Evolutionary conservation across 2,888 invertebrate genomes (phyloP), one percentile per base, ranked within the genome.

Genomic region (Sinodicranocentrus sp.): DNA sequence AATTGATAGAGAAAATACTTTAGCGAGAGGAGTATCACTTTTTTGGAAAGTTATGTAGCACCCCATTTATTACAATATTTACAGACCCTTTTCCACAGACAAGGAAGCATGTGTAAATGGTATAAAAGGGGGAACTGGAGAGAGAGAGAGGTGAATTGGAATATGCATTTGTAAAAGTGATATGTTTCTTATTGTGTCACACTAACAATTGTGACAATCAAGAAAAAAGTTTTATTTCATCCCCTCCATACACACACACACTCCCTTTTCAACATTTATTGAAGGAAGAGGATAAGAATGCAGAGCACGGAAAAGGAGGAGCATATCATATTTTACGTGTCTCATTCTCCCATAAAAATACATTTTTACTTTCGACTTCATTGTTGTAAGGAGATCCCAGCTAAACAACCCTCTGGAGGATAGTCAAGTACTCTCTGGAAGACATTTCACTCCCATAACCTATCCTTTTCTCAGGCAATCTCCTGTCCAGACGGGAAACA

Each of bases 301-400:
- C 68, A 59, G 77, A 77, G 77, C 77, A 77, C 77, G 77, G 54
- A 77, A 77, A 68, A 59, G 77, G 77, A 77, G 77, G 77, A 43
- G 59, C 68, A 57, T 68, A 43, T 68, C 68, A 59, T 77, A 77
- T 77, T 77, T 77, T 68, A 77, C 57, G 52, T 67, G 76, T 76
- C 65, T 67, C 67, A 67, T 76, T 76, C 76, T 76, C 48, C 65
- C 76, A 76, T 76, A 76, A 76, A 73, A 76, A 76, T 76, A 76
- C 65, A 76, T 76, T 76, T 76, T 65, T 52, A 17, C 54, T 25
- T 19, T 65, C 63, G 65, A 76, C 76, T 76, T 67, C 76, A 76
- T 76, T 67, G 28, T 63, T 39, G 33, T 13, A 25, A 54, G 43
- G 21, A 52, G 52, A 76, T 63, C n/a, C 23, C 25, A n/a, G 33